These are phyloP conservation scores for Operophtera brumata DNA, from an alignment of 2,888 invertebrate species.

Conservation along the genomic window DNA sequence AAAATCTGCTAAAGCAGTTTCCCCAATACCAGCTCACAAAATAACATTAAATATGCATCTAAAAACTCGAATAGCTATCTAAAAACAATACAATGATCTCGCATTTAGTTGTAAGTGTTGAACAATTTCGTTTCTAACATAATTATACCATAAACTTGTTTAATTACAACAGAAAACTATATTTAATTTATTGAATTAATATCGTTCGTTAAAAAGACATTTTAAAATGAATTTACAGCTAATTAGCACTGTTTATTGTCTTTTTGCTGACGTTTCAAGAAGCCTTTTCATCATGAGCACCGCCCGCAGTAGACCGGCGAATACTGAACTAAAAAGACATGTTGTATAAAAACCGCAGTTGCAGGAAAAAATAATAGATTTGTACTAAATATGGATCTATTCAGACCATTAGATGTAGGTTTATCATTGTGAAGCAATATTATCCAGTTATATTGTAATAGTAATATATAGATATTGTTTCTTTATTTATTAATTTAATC, in stretches of 20 bases:
- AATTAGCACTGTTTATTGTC: too few species aligned
- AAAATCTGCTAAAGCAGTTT: too few species aligned
- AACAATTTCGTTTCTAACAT: constrained; percentile 44
- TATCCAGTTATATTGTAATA: constrained; percentile 9
- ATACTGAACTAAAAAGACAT: constrained; percentile 18
- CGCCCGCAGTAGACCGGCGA: too few species aligned
- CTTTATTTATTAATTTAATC: constrained; percentile 15
- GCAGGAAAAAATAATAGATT: constrained; percentile 1
- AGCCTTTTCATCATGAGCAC: too few species aligned
- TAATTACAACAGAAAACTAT: constrained; percentile 22
- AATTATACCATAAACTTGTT: constrained; percentile 3
- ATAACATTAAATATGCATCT: neutral
- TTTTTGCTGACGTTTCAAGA: too few species aligned
- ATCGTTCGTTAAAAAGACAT: too few species aligned
- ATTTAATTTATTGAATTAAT: constrained; percentile 15
- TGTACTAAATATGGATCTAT: constrained; percentile 7
- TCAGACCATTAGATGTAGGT: constrained; percentile 3
- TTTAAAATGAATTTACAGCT: too few species aligned
- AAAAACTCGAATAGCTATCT: neutral
- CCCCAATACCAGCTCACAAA: too few species aligned
- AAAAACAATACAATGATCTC: constrained; percentile 28
- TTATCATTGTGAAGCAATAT: constrained; percentile 20
- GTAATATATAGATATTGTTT: constrained; percentile 2
- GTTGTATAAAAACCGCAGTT: constrained; percentile 4
- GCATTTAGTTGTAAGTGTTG: constrained; percentile 46